Evolutionary conservation across 2,888 invertebrate genomes (phyloP), one percentile per base, ranked within the genome.

Genomic region (Yponomeuta evonymella): DNA sequence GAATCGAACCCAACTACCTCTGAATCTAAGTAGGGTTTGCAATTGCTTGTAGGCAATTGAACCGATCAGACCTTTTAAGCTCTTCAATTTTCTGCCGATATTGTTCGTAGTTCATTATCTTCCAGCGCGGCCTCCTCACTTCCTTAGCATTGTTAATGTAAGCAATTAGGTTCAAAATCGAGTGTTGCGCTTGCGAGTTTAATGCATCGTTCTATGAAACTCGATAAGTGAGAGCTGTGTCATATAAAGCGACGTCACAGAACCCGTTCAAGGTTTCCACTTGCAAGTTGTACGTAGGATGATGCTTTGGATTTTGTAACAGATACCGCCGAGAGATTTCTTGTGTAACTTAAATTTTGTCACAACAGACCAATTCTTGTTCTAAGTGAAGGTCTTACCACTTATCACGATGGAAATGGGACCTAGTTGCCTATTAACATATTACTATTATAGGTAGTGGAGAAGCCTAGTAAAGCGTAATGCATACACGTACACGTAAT

Each of bases 201-300:
- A 67, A 29, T 48, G 43, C 43, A 43, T 43, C 43, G 43, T 43
- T 43, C 43, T 43, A 65, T 58, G 51, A 58, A 23, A 64, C 29
- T 29, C 29, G 67, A 36, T 51, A 68, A 68, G 68, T 48, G 68
- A 68, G 68, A 68, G 68, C 48, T 68, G 68, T 68, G 68, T 68
- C 68, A 68, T 68, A 68, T 43, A 68, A 65, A 67, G 67, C 43
- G 29, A 65, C 68, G 68, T 67, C 68, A 68, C 6, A 67, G n/a
- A 67, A 48, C 68, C 29, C 68, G 51, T 68, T 29, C 51, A 68
- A 68, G 68, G 68, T 29, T 36, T 48, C 65, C 51, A 58, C 51
- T 51, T 58, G 51, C 51, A 12, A 5, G 15, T 12, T 58, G 51
- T 15, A 58, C 51, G 51, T 65, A 65, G 65, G 65, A 65, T 65